Conservation (phyloP, 2,113 vertebrate genomes). For the Laterallus jamaicensis region DNA sequence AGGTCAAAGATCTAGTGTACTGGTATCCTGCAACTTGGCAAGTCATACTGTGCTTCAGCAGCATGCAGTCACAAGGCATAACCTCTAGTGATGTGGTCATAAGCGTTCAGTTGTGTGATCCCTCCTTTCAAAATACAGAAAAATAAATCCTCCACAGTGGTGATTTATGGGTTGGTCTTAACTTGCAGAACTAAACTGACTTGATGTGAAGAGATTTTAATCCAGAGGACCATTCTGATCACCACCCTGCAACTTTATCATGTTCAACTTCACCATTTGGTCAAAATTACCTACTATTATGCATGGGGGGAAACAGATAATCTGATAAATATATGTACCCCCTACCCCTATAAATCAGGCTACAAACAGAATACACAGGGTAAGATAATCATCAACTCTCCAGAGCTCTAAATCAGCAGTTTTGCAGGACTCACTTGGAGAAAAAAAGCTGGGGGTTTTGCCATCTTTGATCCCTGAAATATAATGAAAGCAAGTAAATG, state of each 20-base stretch:
- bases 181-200: not conserved
- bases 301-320: not conserved
- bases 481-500: not conserved
- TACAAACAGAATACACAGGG: not conserved
- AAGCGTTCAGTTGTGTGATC: not conserved
- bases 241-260: slow-evolving; percentile 44
- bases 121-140: not conserved
- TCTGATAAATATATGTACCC: slow-evolving; percentile 32
- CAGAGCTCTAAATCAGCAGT: not conserved
- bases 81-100: not conserved
- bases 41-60: not conserved
- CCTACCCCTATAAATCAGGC: not conserved
- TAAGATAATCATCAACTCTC: not conserved
- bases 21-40: not conserved
- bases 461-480: not conserved
- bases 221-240: not conserved
- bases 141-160: not conserved
- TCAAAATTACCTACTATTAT: slow-evolving; percentile 38
- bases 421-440: not conserved
- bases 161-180: not conserved
- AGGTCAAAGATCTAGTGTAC: not conserved
- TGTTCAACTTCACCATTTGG: slow-evolving; percentile 42
- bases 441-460: not conserved
- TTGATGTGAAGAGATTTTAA: not conserved
- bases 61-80: not conserved